Percentiles rank a stretch among this genome's conserved stretches.
Evolutionary conservation across 1,140 invertebrate species (phyloP).

Genomic region (Cephus cinctus): DNA sequence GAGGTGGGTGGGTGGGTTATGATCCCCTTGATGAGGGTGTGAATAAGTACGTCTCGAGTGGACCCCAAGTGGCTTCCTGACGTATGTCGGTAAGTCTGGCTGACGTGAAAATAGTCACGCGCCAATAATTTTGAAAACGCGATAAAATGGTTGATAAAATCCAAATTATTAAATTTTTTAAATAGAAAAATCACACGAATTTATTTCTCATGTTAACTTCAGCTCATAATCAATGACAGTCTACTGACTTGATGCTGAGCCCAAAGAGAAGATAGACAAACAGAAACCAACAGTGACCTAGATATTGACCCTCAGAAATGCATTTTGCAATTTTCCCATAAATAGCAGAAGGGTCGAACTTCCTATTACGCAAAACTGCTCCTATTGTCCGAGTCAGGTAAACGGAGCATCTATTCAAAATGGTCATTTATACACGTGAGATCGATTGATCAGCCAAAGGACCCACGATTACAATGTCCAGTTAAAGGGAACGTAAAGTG

Average conservation of each 20-base stretch:
- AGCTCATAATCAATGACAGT: too few species aligned
- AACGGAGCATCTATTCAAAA: slow-evolving; percentile 28
- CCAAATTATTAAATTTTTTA: too few species aligned
- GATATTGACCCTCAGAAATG: too few species aligned
- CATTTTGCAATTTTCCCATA: too few species aligned
- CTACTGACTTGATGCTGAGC: too few species aligned
- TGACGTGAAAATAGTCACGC: slow-evolving; percentile 26
- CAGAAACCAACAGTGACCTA: too few species aligned
- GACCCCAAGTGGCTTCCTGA: slow-evolving; percentile 35
- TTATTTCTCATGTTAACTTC: too few species aligned
- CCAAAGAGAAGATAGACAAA: too few species aligned
- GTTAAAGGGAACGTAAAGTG: slow-evolving; percentile 25
- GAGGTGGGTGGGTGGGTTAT: too few species aligned
- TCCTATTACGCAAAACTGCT: slow-evolving; percentile 25
- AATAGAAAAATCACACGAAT: too few species aligned
- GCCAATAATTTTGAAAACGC: slow-evolving; percentile 28
- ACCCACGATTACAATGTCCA: slow-evolving; percentile 12
- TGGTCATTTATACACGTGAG: slow-evolving; percentile 26
- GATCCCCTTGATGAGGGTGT: slow-evolving; percentile 39
- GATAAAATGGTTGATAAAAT: slow-evolving; percentile 23
- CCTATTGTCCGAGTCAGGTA: slow-evolving; percentile 30
- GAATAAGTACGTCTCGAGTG: slow-evolving; percentile 47
- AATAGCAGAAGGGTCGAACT: slow-evolving; percentile 17
- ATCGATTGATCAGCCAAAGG: slow-evolving; percentile 31
- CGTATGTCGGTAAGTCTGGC: too few species aligned